Conservation (phyloP, 2,888 invertebrate species). For the Agrypnus murinus region DNA sequence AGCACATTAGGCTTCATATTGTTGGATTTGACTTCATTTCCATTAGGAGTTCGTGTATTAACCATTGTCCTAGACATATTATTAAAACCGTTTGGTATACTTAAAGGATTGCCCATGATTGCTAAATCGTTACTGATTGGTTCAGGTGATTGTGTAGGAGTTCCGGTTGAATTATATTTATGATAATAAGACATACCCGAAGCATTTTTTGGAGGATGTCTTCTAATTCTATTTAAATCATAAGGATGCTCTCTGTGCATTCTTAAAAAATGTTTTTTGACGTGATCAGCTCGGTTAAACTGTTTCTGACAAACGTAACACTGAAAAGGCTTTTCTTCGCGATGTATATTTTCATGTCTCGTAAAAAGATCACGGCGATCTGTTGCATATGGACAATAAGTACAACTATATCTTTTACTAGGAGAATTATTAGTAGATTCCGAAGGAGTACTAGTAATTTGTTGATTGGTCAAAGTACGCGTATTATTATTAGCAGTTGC, state of each 20-base stretch:
- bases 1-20: conserved; percentile 57
- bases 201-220: conserved; percentile 77
- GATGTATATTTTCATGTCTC: conserved; percentile 94
- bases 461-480: conserved; percentile 43
- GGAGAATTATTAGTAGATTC: conserved; percentile 48
- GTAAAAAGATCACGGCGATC: conserved; percentile 93
- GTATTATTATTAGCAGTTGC: conserved; percentile 42
- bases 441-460: conserved; percentile 21
- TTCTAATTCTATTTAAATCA: conserved; percentile 87
- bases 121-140: conserved; percentile 55
- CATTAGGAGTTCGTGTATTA: conserved; percentile 58
- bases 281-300: conserved; percentile 95
- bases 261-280: conserved; percentile 93
- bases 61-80: conserved; percentile 59
- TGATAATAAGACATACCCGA: conserved; percentile 73
- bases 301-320: conserved; percentile 95
- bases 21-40: conserved; percentile 60
- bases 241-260: conserved; percentile 95
- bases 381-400: conserved; percentile 92
- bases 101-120: conserved; percentile 58
- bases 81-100: conserved; percentile 67
- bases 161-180: conserved; percentile 66
- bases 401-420: conserved; percentile 87
- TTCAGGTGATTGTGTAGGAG: conserved; percentile 60
- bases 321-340: conserved; percentile 95